Percentiles rank a stretch among this genome's conserved stretches.
phyloP scores from a whole-genome alignment of 2,113 vertebrate genomes.

The Gnathonemus longibarbis region DNA sequence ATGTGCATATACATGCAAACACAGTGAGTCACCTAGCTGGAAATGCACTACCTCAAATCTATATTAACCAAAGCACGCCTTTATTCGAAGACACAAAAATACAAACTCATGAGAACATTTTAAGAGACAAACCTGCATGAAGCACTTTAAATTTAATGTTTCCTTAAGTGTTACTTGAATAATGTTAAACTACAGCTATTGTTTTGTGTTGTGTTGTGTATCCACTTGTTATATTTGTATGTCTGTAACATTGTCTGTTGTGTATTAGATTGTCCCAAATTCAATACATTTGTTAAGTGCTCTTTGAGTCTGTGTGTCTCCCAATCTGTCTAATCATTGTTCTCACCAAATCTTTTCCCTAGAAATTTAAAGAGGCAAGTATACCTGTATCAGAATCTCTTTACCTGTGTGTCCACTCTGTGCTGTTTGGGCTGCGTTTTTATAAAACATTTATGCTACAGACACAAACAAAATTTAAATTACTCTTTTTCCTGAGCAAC shows the following conservation, averaged over 20 bases:
- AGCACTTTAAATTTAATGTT: not conserved
- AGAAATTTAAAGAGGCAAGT: constrained; percentile 79
- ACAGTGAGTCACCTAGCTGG: not conserved
- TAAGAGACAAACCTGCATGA: not conserved
- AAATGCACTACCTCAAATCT: not conserved
- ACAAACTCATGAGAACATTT: not conserved
- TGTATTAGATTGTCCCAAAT: not conserved
- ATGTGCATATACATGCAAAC: not conserved
- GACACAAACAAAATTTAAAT: not conserved
- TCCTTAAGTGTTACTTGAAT: not conserved
- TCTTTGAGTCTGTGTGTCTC: not conserved
- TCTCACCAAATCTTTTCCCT: constrained; percentile 70
- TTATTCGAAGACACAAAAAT: not conserved
- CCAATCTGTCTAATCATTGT: constrained; percentile 27
- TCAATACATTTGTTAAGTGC: not conserved
- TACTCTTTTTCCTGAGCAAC: not conserved
- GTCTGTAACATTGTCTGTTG: not conserved
- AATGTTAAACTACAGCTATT: not conserved
- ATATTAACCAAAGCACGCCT: not conserved
- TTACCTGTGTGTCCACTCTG: not conserved
- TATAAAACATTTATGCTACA: not conserved
- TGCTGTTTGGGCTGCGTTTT: not conserved
- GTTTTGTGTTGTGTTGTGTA: not conserved
- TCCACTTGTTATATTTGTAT: not conserved
- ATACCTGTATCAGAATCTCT: constrained; percentile 33